phyloP scores from a whole-genome alignment of 2,888 invertebrate species.

The Osmoderma eremita region DNA sequence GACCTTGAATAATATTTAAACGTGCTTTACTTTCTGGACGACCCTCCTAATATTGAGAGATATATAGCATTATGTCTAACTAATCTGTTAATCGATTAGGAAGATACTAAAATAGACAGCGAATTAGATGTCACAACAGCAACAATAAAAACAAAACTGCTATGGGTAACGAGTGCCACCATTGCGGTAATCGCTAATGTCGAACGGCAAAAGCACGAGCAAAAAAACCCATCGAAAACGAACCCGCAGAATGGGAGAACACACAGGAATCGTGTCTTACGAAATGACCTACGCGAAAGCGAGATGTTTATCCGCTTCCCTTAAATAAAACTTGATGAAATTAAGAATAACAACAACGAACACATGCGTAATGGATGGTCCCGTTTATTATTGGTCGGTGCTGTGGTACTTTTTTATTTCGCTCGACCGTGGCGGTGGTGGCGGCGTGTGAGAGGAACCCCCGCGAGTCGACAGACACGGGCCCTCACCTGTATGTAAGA shows the following conservation, averaged over 20 bases:
- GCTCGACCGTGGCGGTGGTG: not conserved
- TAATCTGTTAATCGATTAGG: no score
- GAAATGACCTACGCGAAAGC: slow-evolving; percentile 20
- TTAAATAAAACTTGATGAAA: slow-evolving; percentile 28
- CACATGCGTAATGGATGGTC: not conserved
- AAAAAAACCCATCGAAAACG: not conserved
- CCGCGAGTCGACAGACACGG: not conserved
- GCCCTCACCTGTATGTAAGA: slow-evolving; percentile 3
- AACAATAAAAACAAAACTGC: no score
- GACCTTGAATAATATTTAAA: no score
- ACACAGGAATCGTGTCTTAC: slow-evolving; percentile 6
- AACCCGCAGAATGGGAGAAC: not conserved
- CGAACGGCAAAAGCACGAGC: not conserved
- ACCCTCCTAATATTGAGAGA: no score
- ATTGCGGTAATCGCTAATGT: no score
- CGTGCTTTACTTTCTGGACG: no score
- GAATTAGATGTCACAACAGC: no score
- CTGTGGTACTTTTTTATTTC: slow-evolving; percentile 4
- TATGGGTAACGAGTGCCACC: no score
- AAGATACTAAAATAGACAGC: no score
- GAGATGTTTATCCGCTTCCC: slow-evolving; percentile 17
- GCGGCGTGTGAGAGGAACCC: not conserved
- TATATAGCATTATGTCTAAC: no score
- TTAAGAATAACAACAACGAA: slow-evolving; percentile 27
- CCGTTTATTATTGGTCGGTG: not conserved